These are phyloP conservation scores for Drosophila truncata DNA, from an alignment of 1,140 invertebrate genomes.

Conservation along the genomic window DNA sequence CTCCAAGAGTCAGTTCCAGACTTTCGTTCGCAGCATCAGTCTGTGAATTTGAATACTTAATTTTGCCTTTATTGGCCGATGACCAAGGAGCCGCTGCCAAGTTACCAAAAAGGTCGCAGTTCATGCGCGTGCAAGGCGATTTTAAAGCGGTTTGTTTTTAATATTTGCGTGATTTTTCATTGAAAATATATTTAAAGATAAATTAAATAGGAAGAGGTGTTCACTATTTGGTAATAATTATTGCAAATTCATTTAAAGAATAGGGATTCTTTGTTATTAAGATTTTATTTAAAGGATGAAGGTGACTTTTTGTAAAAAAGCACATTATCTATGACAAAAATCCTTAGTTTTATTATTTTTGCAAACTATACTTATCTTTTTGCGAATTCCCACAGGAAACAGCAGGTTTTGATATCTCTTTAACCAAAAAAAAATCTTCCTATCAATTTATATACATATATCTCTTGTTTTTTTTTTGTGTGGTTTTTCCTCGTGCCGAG, in stretches of 20 bases:
- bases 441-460: slow-evolving; percentile 19
- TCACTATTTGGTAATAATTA: neutral
- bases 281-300: neutral
- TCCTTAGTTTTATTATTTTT: no score
- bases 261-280: no score
- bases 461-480: slow-evolving; percentile 7
- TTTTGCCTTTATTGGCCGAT: slow-evolving; percentile 44
- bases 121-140: slow-evolving; percentile 56
- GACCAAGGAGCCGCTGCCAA: slow-evolving; percentile 51
- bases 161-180: neutral
- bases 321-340: no score
- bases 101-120: slow-evolving; percentile 62
- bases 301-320: no score
- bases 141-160: slow-evolving; percentile 3
- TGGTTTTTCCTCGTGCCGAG: slow-evolving; percentile 26
- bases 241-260: neutral
- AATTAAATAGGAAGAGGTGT: neutral
- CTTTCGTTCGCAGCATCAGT: slow-evolving; percentile 56
- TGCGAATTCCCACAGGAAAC: slow-evolving; percentile 22
- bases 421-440: slow-evolving; percentile 7
- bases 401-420: slow-evolving; percentile 6
- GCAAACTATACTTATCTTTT: neutral
- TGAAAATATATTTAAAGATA: neutral
- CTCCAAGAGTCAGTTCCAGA: slow-evolving; percentile 3
- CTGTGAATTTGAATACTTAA: slow-evolving; percentile 80